Percentiles rank a stretch among this genome's conserved stretches.
phyloP scores from a whole-genome alignment of 2,113 vertebrate species.

The Megaleporinus macrocephalus region DNA sequence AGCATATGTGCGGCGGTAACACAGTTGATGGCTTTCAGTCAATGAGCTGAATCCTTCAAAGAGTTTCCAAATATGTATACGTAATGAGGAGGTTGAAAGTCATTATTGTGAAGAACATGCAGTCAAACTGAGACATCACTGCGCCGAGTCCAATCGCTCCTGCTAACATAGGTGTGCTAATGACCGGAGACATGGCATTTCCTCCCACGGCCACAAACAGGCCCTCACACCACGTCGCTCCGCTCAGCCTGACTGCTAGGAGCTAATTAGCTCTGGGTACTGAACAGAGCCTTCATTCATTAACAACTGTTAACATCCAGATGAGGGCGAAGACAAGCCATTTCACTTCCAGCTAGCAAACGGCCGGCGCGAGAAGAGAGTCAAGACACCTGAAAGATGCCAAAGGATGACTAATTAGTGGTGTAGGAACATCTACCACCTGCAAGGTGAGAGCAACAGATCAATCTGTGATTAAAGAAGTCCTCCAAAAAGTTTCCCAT shows the following conservation, averaged over 20 bases:
- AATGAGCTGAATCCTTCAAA: too few relatives aligned
- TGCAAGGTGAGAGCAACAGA: not conserved
- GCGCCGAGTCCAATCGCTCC: not conserved
- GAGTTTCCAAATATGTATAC: too few relatives aligned
- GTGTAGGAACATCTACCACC: not conserved
- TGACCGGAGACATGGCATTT: not conserved
- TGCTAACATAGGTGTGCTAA: not conserved
- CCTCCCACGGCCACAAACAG: not conserved
- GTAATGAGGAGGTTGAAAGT: too few relatives aligned
- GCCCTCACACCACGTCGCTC: not conserved
- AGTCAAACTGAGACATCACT: not conserved
- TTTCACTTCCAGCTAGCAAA: too few relatives aligned
- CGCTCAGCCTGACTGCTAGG: not conserved
- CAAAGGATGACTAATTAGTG: not conserved
- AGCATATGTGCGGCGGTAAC: too few relatives aligned
- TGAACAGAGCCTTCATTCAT: slow-evolving; percentile 28
- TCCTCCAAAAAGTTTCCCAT: too few relatives aligned
- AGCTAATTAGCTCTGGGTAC: slow-evolving; percentile 49
- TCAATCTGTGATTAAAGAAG: not conserved
- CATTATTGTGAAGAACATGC: not conserved
- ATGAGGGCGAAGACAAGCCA: slow-evolving; percentile 17
- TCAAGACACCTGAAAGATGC: not conserved
- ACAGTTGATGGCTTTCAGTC: too few relatives aligned
- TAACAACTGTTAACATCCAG: slow-evolving; percentile 41
- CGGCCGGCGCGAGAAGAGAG: not conserved